Percentiles rank a stretch among this genome's conserved stretches.
These are phyloP conservation scores for Tenthredo mesomela DNA, from an alignment of 2,888 invertebrate genomes.

Conservation along the genomic window DNA sequence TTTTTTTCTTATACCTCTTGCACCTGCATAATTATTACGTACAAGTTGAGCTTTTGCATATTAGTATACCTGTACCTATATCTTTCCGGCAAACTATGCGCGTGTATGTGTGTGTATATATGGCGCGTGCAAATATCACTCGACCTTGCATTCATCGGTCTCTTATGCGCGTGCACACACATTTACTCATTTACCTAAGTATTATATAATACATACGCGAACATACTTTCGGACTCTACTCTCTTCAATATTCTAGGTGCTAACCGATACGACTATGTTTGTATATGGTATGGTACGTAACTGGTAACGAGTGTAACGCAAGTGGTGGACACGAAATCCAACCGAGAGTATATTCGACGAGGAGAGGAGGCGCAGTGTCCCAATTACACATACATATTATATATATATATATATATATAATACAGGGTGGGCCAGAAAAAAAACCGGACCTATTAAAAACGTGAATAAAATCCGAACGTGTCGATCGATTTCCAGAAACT, in stretches of 20 bases:
- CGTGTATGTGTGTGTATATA: background rate
- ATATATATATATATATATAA: background rate
- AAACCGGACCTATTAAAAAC: too few relatives aligned
- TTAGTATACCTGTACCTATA: background rate
- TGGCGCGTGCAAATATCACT: conserved; percentile 30
- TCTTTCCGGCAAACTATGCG: background rate
- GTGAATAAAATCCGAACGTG: too few relatives aligned
- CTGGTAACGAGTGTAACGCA: background rate
- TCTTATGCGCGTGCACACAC: background rate
- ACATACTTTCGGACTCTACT: background rate
- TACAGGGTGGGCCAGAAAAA: too few relatives aligned
- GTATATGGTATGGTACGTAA: background rate
- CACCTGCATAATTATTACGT: background rate
- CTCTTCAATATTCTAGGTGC: conserved; percentile 28
- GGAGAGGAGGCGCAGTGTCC: background rate
- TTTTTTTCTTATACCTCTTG: background rate
- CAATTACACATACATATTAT: background rate
- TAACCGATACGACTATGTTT: background rate
- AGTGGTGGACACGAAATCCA: conserved; percentile 3
- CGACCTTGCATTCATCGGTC: conserved; percentile 39
- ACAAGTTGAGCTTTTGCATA: conserved; percentile 3
- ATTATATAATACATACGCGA: background rate
- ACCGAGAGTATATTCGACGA: background rate
- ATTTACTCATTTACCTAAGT: background rate
- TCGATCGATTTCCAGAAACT: too few relatives aligned